These are phyloP conservation scores for Hirudo medicinalis DNA, from an alignment of 1,140 invertebrate genomes.

Conservation along the genomic window DNA sequence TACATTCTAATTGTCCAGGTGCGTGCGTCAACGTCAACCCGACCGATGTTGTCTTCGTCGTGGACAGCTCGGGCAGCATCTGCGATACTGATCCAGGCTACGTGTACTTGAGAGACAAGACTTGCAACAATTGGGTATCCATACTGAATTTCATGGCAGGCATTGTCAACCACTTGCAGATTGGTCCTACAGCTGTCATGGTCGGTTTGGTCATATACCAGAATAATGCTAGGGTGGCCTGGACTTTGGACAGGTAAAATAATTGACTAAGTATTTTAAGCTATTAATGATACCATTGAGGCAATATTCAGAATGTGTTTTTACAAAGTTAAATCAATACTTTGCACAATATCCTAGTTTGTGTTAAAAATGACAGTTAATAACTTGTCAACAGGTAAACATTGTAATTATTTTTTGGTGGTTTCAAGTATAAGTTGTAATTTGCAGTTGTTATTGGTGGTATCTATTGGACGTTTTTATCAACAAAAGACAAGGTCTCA, in stretches of 20 bases:
- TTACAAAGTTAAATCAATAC: too few relatives aligned
- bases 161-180: background rate
- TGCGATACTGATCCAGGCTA: conserved; percentile 13
- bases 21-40: background rate
- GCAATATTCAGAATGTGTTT: too few relatives aligned
- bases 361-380: background rate
- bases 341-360: background rate
- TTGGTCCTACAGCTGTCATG: background rate
- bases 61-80: conserved; percentile 21
- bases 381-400: background rate
- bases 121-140: conserved; percentile 16
- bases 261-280: background rate
- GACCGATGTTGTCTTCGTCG: conserved; percentile 20
- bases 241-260: conserved; percentile 16
- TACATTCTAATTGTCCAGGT: background rate
- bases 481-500: too few relatives aligned
- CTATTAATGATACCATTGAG: too few relatives aligned
- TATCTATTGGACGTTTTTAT: too few relatives aligned
- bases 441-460: too few relatives aligned
- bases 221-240: conserved; percentile 1
- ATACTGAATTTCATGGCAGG: background rate
- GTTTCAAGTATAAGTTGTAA: too few relatives aligned
- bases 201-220: conserved; percentile 16
- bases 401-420: too few relatives aligned
- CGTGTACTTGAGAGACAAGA: background rate